Percentiles rank a stretch among this genome's conserved stretches.
Evolutionary conservation across 2,113 vertebrate species (phyloP).

Genomic region (Lepisosteus oculatus): DNA sequence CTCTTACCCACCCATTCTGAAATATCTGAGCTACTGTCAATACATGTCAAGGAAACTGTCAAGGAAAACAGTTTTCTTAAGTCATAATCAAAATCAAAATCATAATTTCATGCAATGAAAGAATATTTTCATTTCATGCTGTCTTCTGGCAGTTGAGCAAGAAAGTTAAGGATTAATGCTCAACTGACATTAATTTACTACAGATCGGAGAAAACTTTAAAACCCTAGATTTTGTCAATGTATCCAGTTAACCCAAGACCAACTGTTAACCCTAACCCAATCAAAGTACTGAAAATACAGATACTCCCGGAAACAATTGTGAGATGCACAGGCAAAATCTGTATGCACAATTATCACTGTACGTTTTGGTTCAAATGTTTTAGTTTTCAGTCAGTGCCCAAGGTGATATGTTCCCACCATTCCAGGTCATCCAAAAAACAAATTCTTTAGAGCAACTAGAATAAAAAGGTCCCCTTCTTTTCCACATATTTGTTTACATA

Average conservation of each 20-base stretch:
- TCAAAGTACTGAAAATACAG: constrained; percentile 18
- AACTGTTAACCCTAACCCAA: constrained; percentile 4
- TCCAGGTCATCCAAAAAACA: constrained; percentile 3
- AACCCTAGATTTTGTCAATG: not conserved
- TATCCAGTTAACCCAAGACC: constrained; percentile 12
- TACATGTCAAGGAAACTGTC: too few relatives aligned
- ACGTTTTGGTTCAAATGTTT: constrained; percentile 22
- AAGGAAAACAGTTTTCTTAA: too few relatives aligned
- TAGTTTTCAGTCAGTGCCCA: constrained; percentile 31
- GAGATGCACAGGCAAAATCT: not conserved
- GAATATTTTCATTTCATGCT: too few relatives aligned
- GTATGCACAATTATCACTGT: not conserved
- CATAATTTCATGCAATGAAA: too few relatives aligned
- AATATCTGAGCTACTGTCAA: too few relatives aligned
- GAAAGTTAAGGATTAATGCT: too few relatives aligned
- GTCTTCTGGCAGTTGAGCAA: too few relatives aligned
- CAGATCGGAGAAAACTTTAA: too few relatives aligned
- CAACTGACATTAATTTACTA: too few relatives aligned
- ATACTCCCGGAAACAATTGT: not conserved
- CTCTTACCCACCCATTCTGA: too few relatives aligned
- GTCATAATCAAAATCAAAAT: too few relatives aligned
- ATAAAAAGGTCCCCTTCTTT: not conserved
- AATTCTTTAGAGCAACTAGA: constrained; percentile 19
- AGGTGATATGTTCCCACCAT: constrained; percentile 20
- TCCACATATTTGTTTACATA: not conserved